Evolutionary conservation across 2,113 vertebrate genomes (phyloP).

Genomic region (Pseudopipra pipra): DNA sequence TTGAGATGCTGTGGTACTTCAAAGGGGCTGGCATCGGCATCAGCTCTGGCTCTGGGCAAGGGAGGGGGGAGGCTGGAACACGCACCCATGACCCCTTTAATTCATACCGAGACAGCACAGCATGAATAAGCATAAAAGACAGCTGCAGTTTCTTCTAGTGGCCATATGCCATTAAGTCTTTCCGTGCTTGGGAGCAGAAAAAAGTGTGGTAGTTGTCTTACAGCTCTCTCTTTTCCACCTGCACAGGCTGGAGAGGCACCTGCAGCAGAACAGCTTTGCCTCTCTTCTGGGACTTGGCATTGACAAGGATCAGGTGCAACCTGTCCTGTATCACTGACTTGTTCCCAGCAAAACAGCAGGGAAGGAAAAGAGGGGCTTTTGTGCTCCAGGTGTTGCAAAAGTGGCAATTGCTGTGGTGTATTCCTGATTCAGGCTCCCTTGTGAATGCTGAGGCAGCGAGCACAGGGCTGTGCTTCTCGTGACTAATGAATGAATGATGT

Average conservation of each 20-base stretch:
- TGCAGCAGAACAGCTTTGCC: background rate
- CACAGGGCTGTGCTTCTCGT: background rate
- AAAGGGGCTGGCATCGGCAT: background rate
- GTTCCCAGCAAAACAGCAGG: background rate
- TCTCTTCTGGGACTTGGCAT: background rate
- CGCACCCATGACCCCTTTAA: accelerated
- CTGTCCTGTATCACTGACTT: background rate
- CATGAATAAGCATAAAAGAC: background rate
- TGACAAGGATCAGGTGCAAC: background rate
- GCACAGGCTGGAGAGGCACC: background rate
- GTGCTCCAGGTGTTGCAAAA: background rate
- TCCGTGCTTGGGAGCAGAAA: background rate
- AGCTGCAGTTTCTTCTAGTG: background rate
- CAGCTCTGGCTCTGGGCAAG: background rate
- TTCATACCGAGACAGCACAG: background rate
- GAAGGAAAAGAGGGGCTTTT: background rate
- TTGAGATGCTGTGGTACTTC: background rate
- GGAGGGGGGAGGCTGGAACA: background rate
- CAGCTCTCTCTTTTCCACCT: background rate
- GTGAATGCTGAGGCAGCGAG: background rate
- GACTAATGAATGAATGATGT: constrained; percentile 30
- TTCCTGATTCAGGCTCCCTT: background rate
- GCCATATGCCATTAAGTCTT: background rate
- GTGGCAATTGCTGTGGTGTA: accelerated
- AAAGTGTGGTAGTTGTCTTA: background rate